Base-by-base conservation (phyloP, 2,797 vertebrate genomes). In the Acridotheres tristis region DNA sequence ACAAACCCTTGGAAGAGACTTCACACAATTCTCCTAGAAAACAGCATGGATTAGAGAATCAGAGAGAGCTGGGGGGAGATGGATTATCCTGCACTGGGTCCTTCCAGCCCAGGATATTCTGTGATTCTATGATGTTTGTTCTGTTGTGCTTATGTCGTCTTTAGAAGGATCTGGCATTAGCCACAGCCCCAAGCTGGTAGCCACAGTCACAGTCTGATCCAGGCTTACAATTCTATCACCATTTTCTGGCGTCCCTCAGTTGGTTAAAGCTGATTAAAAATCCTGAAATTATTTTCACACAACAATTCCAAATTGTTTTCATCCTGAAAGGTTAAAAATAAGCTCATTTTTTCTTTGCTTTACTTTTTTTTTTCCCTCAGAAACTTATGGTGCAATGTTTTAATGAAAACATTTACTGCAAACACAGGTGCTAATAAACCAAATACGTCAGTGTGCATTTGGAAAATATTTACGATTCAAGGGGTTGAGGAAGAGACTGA, bases 371-470 rank as follows among this genome's bases (percentile, higher is more conserved):
- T 74, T 9, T 1, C 2, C 4, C 72, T 76, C 34, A 62, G 43
- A 88, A 94, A 86, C 54, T 66, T 84, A 76, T 16, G 36, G 69
- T n/a, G 67, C 82, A 88, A 88, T 81, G n/a, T 67, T 93, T 89
- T 88, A 82, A 93, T 90, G 83, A 91, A 95, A 97, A 95, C 50
- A 87, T 88, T 93, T 90, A 74, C 82, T 92, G 61, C 75, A 94
- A 96, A 94, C 83, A 91, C 89, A 96, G 95, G 93, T 96, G 80
- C 7, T 88, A 85, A 74, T 81, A 90, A 94, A 93, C 76, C 81
- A 88, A 90, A 72, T 55, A 84, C 34, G 53, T 47, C 59, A 53
- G 63, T 18, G 43, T 26, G 43, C 15, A 54, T 88, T 73, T 84
- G 65, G 62, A 62, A 93, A 88, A 66, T 57, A 19, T 82, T 90